Evolutionary conservation across 2,888 invertebrate genomes (phyloP).

Genomic region (Trachelus iudaicus): DNA sequence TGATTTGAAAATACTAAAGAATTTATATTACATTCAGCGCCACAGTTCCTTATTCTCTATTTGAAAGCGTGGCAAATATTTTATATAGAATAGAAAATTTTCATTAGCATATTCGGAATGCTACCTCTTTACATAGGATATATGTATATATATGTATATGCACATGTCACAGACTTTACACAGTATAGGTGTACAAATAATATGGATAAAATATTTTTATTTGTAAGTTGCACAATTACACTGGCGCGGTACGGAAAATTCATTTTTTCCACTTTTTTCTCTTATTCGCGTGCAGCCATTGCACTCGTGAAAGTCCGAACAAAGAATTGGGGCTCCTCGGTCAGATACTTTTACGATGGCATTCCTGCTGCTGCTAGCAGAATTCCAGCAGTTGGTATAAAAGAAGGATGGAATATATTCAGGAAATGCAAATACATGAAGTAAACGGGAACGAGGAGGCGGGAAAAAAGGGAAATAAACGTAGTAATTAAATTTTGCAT

Average conservation of each 20-base stretch:
- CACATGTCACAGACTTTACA: no score
- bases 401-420: background rate
- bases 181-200: background rate
- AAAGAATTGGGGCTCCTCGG: background rate
- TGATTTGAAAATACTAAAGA: background rate
- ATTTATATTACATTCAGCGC: background rate
- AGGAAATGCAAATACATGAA: background rate
- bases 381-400: background rate
- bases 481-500: background rate
- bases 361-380: background rate
- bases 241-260: background rate
- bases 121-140: no score
- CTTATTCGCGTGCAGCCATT: background rate
- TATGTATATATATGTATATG: no score
- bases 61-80: background rate
- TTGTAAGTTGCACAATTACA: background rate
- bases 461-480: background rate
- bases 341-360: background rate
- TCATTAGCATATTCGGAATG: background rate
- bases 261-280: background rate
- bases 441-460: background rate
- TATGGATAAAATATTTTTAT: background rate
- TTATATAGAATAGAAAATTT: background rate
- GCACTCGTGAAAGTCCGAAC: background rate
- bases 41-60: background rate